Base-by-base conservation (phyloP, 2,888 invertebrate genomes). In the Drosophila anceps region DNA sequence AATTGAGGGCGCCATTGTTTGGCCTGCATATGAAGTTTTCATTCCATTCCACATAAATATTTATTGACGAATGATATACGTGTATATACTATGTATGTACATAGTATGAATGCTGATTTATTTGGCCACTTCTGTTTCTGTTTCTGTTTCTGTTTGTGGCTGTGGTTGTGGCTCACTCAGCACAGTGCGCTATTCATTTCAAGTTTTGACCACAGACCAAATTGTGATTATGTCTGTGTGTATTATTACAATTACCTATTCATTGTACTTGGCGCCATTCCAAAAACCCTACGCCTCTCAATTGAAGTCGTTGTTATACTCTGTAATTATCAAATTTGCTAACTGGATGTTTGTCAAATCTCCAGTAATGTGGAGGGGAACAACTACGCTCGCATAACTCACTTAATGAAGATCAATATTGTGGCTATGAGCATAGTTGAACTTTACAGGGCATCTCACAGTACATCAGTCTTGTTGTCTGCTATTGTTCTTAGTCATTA, bases 221-320 rank as follows among this genome's bases (percentile, higher is more conserved):
- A 60, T 44, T 57, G 41, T 53, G 18, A 27, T 48, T 51, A 53
- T 50, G 48, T 44, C 18, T 58, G 27, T 35, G 44, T 35, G 58
- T 27, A 31, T 67, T 59, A 63, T 69, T 66, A 76, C 76, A 71
- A 76, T 81, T 76, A 79, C 65, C 62, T 70, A 66, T 73, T 69
- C 76, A 75, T 68, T 73, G 59, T 48, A 18, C 48, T n/a, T 18
- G 63, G 24, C 31, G 44, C 13, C 37, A 46, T 68, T 67, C 59
- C 72, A 63, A 66, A 50, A 58, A 58, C 39, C 24, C 24, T 60
- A 27, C 39, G 35, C 15, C 27, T 43, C 13, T 41, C 33, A 39
- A 33, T 51, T 27, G 8, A 33, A 61, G 41, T 68, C 33, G 43
- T 67, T 57, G 44, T 57, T 15, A 43, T 43, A n/a, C 55, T 31